Base-by-base conservation (phyloP, 2,113 vertebrate species). In the Prunella fulvescens region DNA sequence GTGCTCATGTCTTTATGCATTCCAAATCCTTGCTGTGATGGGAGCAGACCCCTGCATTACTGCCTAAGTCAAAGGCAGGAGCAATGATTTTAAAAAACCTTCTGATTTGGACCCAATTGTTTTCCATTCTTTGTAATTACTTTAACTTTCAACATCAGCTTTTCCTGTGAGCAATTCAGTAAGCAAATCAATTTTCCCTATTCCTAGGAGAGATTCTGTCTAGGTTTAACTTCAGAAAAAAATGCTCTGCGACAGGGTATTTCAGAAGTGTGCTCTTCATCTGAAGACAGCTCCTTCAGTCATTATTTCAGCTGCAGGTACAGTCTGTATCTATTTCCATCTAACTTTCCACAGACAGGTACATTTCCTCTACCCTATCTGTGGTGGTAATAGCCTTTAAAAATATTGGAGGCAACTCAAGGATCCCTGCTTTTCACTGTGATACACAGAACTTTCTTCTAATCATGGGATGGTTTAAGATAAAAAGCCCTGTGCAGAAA, bases 121-220 rank as follows among this genome's bases (percentile, higher is more conserved):
- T 94, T 92, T 51, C 82, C 48, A 56, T 67, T 92, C 86, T 91
- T 93, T 91, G 44, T 88, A 96, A 97, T 94, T 93, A 84, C 86
- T 94, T 95, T 90, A 93, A 94, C 88, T 97, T 96, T 95, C 82
- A 78, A 80, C 93, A 93, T 82, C 76, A 82, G 81, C 35, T 95
- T 96, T 97, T 93, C 81, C 76, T 88, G 78, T 84, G 88, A 94
- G 92, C 83, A 95, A 91, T 86, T 96, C 72, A 64, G 88, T 94
- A 94, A 96, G 91, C 88, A 92, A 96, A 97, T 97, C 96, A 95
- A 97, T 97, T 95, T 91, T 35, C 47, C 39, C 39, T 94, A 86
- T 91, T 96, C 96, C 95, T 94, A n/a, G n/a, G 93, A 96, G 96
- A 89, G 35, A 44, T 37, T 70, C 79, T 90, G 88, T 53, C 96